Evolutionary conservation across 1,140 invertebrate species (phyloP), one percentile per base, ranked within the genome.

Genomic region (Trissolcus basalis): DNA sequence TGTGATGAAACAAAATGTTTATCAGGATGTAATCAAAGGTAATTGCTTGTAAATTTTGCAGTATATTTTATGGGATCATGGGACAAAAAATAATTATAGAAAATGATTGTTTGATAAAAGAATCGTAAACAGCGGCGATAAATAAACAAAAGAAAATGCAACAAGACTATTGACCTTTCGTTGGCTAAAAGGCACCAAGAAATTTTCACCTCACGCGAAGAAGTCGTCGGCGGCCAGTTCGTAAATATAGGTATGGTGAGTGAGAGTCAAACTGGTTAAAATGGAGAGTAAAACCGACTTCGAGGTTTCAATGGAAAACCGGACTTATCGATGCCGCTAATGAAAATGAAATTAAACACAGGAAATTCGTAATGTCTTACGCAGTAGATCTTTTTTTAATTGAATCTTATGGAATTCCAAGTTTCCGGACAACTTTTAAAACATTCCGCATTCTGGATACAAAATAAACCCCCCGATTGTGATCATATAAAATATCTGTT

Each of bases 241-340:
- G 49, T 67, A 58, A 70, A 78, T 78, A 67, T 70, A 27, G 19
- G 19, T 27, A 74, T 74, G 70, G 69, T 55, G 41, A 78, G 76
- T 67, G 77, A 75, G 77, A 75, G 67, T 75, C 59, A 68, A 72
- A 74, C 77, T 72, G 69, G 75, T 72, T 64, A 59, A 63, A 72
- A 70, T 70, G 67, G 60, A 77, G 65, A 75, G 68, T 59, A 32
- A 69, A 64, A 32, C 36, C 48, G 48, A 77, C 63, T 72, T 68
- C 60, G 50, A 33, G 45, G 39, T 56, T 68, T 68, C 63, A 65
- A 61, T 53, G 61, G 49, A 63, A 72, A 72, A 68, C 63, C 67
- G 68, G 56, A 71, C 19, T 77, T 77, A 70, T 61, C 56, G 43
- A 65, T 16, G 53, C 12, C 36, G 27, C 43, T 27, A 36, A 71